Evolutionary conservation across 1,140 invertebrate genomes (phyloP).

Genomic region (Dryas iulia): DNA sequence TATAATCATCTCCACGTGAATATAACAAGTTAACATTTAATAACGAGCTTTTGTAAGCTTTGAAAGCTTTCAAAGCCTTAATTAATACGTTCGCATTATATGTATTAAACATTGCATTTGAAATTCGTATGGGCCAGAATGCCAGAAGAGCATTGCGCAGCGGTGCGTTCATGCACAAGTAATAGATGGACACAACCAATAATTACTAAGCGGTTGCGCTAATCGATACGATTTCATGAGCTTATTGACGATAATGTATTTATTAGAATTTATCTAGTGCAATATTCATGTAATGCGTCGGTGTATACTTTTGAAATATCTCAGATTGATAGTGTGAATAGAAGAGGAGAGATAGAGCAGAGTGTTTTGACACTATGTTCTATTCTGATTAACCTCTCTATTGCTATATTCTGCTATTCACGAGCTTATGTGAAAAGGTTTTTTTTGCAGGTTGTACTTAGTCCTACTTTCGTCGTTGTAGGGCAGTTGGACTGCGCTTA

Average conservation of each 20-base stretch:
- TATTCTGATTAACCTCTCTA: too few relatives aligned
- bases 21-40: not conserved
- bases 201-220: constrained; percentile 18
- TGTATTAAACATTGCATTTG: constrained; percentile 7
- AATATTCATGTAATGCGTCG: too few relatives aligned
- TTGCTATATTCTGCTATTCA: too few relatives aligned
- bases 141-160: constrained; percentile 7
- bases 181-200: constrained; percentile 22
- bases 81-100: not conserved
- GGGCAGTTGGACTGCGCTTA: too few relatives aligned
- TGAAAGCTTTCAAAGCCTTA: not conserved
- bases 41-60: not conserved
- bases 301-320: too few relatives aligned
- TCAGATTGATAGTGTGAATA: too few relatives aligned
- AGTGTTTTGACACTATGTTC: too few relatives aligned
- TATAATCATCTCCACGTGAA: not conserved
- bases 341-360: too few relatives aligned
- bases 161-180: constrained; percentile 13
- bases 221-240: constrained; percentile 23
- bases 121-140: constrained; percentile 8
- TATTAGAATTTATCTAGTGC: too few relatives aligned
- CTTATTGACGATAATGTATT: constrained; percentile 15
- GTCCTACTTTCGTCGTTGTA: too few relatives aligned
- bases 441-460: too few relatives aligned
- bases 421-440: too few relatives aligned